phyloP scores from a whole-genome alignment of 2,797 vertebrate species.

The Rhyacichthys aspro region DNA sequence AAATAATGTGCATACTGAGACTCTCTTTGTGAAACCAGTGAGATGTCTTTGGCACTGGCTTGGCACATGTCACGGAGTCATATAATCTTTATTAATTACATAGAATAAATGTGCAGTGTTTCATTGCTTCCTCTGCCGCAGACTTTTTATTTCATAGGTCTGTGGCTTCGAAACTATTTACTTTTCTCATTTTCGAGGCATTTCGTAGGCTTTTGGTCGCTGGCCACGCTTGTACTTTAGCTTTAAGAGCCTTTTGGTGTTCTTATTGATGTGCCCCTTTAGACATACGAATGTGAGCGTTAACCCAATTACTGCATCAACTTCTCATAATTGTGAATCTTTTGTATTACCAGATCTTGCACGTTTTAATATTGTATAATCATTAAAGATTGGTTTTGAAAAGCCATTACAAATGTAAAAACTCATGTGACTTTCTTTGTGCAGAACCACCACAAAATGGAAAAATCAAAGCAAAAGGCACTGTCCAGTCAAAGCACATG shows the following conservation, averaged over 20 bases:
- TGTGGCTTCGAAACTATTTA: conserved; percentile 13
- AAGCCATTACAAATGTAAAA: too few relatives aligned
- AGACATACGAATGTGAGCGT: too few relatives aligned
- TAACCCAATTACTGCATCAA: too few relatives aligned
- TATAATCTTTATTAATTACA: conserved; percentile 24
- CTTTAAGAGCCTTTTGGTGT: background rate
- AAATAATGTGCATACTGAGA: conserved; percentile 12
- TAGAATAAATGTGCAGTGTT: conserved; percentile 28
- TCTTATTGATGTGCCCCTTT: background rate
- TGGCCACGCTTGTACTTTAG: background rate
- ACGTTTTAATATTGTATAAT: too few relatives aligned
- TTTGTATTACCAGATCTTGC: too few relatives aligned
- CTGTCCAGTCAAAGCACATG: too few relatives aligned
- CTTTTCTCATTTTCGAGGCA: conserved; percentile 6
- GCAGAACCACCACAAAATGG: too few relatives aligned
- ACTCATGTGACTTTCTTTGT: too few relatives aligned
- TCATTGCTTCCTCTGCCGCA: conserved; percentile 23
- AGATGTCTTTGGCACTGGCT: background rate
- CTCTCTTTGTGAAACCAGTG: conserved; percentile 1
- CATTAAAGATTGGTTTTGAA: too few relatives aligned
- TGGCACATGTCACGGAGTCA: background rate
- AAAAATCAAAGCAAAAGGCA: too few relatives aligned
- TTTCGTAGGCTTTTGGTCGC: too few relatives aligned
- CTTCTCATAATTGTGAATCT: too few relatives aligned
- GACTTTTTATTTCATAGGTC: conserved; percentile 14